Percentiles rank a stretch among this genome's conserved stretches.
Evolutionary conservation across 2,797 vertebrate genomes (phyloP).

Genomic region (Catharus ustulatus): DNA sequence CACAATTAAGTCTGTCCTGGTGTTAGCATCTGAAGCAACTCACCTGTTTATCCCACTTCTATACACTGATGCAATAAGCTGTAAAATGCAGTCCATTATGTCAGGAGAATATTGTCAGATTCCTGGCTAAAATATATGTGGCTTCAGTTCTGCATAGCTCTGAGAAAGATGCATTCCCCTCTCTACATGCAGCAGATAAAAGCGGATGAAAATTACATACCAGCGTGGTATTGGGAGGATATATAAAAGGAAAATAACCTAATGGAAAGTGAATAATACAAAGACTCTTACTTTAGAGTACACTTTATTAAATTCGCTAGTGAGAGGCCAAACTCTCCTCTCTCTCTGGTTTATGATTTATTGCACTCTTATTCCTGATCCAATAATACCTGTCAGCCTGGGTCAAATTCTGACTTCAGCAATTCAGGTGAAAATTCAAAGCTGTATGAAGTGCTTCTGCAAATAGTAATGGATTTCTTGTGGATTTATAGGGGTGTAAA

Average conservation of each 20-base stretch:
- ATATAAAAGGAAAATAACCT: background rate
- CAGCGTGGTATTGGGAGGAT: background rate
- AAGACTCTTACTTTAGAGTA: background rate
- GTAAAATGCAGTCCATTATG: background rate
- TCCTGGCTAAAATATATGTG: background rate
- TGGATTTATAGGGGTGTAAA: background rate
- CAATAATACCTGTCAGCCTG: background rate
- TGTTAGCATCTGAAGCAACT: background rate
- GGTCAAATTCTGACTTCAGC: slow-evolving; percentile 28
- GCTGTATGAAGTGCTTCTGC: background rate
- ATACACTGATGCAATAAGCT: background rate
- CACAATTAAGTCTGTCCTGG: background rate
- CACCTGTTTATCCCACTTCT: background rate
- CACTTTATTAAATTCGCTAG: background rate
- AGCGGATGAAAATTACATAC: background rate
- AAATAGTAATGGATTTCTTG: background rate
- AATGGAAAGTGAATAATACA: background rate
- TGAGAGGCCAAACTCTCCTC: background rate
- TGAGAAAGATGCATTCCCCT: background rate
- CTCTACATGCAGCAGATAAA: background rate
- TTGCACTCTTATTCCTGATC: background rate
- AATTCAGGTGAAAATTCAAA: slow-evolving; percentile 25
- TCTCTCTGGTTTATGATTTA: background rate
- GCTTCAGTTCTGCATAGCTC: background rate
- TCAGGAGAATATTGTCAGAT: background rate